Evolutionary conservation across 2,797 vertebrate genomes (phyloP), one percentile per base, ranked within the genome.

Genomic region (Typhlichthys eigenmanni): DNA sequence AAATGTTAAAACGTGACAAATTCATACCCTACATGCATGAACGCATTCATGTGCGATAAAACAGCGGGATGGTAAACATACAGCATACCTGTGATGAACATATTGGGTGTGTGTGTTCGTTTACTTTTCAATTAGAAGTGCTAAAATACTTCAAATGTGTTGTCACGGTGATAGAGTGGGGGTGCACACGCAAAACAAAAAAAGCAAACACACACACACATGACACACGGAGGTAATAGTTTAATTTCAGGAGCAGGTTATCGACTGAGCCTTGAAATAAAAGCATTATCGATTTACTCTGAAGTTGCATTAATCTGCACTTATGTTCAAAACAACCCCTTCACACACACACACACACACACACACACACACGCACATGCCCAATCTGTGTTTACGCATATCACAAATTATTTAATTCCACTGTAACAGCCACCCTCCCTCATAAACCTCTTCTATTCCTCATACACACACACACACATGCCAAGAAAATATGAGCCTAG

Each of bases 301-400:
- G 74, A 79, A 87, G 87, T 90, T 82, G 64, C 86, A 89, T 92
- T 89, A 86, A 91, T 92, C 87, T 80, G 82, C 78, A 69, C 69
- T 85, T 79, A 78, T 72, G 74, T 74, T 69, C 65, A 49, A 74
- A 66, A 79, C 57, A 69, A 17, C 69, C 45, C 56, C 55, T 34
- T 65, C 24, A 3, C 64, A 59, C 54, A 62, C 34, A n/a, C 56
- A 47, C 46, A 34, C 58, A n/a, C 56, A 47, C 46, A 34, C 58
- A 32, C 49, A 24, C 56, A 69, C 66, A 58, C 49, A 47, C 3
- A 13, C 60, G 16, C 16, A 56, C 46, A 45, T 51, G 64, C 71
- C 65, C 32, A 56, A 24, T 57, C 63, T 45, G 47, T 60, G 62
- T 80, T 73, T 73, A 71, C 69, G 66, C 73, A 76, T 75, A 79